phyloP scores from a whole-genome alignment of 2,113 vertebrate genomes.

The Zeus faber region DNA sequence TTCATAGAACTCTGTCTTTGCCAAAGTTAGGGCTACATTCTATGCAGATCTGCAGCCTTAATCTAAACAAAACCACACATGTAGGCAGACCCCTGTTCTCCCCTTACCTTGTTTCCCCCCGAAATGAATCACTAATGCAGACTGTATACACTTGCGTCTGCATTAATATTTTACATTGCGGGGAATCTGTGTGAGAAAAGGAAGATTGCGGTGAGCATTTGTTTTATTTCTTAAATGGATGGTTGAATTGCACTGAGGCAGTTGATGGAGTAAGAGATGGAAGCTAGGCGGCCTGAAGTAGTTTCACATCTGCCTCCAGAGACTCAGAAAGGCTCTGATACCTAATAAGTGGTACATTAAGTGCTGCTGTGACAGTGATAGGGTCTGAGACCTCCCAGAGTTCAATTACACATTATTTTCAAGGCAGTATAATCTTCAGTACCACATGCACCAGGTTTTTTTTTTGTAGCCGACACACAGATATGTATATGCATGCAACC shows the following conservation, averaged over 20 bases:
- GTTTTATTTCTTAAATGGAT: slow-evolving; percentile 39
- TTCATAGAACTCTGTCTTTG: slow-evolving; percentile 6
- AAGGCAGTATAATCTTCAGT: slow-evolving; percentile 19
- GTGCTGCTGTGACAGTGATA: slow-evolving; percentile 49
- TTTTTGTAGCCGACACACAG: slow-evolving; percentile 12
- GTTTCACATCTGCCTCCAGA: slow-evolving; percentile 30
- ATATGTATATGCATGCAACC: slow-evolving; percentile 20
- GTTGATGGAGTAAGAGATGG: slow-evolving; percentile 6
- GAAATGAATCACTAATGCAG: background rate
- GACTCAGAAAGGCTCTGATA: slow-evolving; percentile 42
- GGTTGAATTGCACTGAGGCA: slow-evolving; percentile 29
- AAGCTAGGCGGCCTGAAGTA: slow-evolving; percentile 40
- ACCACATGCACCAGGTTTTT: background rate
- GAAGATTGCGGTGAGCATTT: slow-evolving; percentile 36
- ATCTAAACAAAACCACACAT: slow-evolving; percentile 8
- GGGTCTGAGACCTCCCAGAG: slow-evolving; percentile 47
- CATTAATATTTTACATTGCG: slow-evolving; percentile 1
- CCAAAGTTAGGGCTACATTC: background rate
- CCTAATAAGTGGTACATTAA: slow-evolving; percentile 56
- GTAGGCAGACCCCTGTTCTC: background rate
- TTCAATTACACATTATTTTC: slow-evolving; percentile 37
- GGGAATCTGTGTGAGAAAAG: background rate
- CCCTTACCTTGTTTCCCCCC: background rate
- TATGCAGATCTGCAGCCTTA: slow-evolving; percentile 11
- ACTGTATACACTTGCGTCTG: background rate